Percentiles rank a stretch among this genome's conserved stretches.
phyloP scores from a whole-genome alignment of 2,797 vertebrate species.

The Peromyscus nudipes region DNA sequence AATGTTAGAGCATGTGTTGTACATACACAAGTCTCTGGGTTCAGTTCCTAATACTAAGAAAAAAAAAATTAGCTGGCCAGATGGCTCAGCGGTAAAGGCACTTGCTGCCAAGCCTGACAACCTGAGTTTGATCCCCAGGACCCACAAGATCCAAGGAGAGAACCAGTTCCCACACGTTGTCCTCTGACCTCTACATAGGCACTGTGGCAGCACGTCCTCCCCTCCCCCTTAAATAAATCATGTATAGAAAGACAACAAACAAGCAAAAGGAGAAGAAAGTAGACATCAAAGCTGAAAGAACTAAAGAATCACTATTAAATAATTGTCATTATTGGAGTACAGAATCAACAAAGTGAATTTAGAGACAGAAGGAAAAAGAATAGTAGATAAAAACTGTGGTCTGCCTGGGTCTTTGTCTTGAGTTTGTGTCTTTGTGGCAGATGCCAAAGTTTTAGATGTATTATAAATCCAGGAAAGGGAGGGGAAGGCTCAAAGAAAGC shows the following conservation, averaged over 20 bases:
- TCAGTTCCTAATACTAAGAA: background rate
- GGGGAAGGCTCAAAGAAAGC: background rate
- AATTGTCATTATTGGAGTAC: conserved; percentile 39
- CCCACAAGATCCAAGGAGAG: background rate
- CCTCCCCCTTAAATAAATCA: background rate
- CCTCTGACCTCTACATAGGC: background rate
- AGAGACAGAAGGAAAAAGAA: conserved; percentile 12
- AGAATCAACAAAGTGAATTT: conserved; percentile 54
- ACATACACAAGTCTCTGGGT: background rate
- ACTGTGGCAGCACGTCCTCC: background rate
- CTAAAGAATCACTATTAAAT: background rate
- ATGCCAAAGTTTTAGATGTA: background rate
- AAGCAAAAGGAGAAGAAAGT: background rate
- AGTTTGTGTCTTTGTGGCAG: background rate
- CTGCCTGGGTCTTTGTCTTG: background rate
- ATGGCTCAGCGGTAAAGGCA: background rate
- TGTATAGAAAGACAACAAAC: background rate
- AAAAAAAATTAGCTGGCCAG: background rate
- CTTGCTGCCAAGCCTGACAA: background rate
- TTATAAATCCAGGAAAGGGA: conserved; percentile 9
- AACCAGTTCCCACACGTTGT: background rate
- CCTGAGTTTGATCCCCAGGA: background rate
- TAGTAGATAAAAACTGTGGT: background rate
- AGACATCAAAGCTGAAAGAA: conserved; percentile 56
- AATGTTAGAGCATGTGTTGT: background rate